Conservation (phyloP, 2,113 vertebrate genomes). For the Rana temporaria region DNA sequence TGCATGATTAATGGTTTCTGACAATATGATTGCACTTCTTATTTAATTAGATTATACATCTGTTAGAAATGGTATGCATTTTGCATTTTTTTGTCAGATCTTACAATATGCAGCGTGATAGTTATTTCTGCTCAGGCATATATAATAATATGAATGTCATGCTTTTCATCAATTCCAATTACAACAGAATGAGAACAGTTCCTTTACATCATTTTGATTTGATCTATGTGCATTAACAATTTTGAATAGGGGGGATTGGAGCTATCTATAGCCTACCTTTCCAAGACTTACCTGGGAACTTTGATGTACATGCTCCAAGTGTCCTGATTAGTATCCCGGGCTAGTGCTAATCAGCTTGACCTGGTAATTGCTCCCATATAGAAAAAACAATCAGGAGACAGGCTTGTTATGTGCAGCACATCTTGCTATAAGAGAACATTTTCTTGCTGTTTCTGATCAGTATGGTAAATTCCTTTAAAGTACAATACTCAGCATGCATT, state of each 20-base stretch:
- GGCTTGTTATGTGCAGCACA: too few species aligned
- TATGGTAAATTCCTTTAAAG: too few species aligned
- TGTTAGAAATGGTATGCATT: constrained; percentile 72
- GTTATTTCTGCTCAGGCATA: constrained; percentile 60
- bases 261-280: background rate
- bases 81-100: constrained; percentile 72
- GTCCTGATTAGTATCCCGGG: too few species aligned
- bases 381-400: too few species aligned
- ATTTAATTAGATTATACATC: constrained; percentile 82
- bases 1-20: constrained; percentile 81
- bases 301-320: too few species aligned
- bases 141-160: constrained; percentile 29
- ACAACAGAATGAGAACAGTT: constrained; percentile 27
- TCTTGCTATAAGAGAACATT: too few species aligned
- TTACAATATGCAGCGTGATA: constrained; percentile 70
- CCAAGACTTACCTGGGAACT: too few species aligned
- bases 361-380: too few species aligned
- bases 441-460: too few species aligned
- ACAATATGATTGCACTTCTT: constrained; percentile 78
- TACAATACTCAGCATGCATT: too few species aligned
- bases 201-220: constrained; percentile 29
- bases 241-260: background rate
- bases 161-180: constrained; percentile 36
- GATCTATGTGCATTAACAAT: background rate
- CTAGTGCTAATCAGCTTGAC: too few species aligned